These are phyloP conservation scores for Apogon talboti DNA, from an alignment of 2,797 vertebrate genomes.

Conservation along the genomic window DNA sequence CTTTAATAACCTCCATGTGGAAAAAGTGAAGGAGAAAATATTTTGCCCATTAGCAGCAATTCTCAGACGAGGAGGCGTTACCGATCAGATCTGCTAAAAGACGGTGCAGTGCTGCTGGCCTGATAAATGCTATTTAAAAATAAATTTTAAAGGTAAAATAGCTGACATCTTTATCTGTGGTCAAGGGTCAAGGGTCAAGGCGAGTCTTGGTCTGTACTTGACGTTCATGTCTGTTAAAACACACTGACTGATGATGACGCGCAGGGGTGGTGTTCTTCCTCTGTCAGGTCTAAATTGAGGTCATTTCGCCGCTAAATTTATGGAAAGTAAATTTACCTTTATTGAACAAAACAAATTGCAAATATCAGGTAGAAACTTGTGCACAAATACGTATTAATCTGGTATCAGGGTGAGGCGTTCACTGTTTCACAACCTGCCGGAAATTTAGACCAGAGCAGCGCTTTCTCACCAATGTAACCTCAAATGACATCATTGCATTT, in stretches of 20 bases:
- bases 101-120: constrained; percentile 10
- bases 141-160: too few species aligned
- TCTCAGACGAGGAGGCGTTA: constrained; percentile 19
- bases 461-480: too few species aligned
- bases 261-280: too few species aligned
- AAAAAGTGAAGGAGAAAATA: not conserved
- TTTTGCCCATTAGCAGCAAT: constrained; percentile 9
- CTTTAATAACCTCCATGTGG: not conserved
- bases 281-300: not conserved
- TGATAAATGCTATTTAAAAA: too few species aligned
- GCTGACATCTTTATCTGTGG: not conserved
- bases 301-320: not conserved
- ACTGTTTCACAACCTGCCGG: too few species aligned
- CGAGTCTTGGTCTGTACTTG: too few species aligned
- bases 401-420: too few species aligned
- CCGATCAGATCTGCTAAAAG: not conserved
- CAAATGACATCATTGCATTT: too few species aligned
- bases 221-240: too few species aligned
- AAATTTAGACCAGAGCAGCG: too few species aligned
- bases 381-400: not conserved
- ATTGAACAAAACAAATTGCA: not conserved
- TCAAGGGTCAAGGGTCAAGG: too few species aligned
- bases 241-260: too few species aligned
- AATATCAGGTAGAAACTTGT: not conserved
- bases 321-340: constrained; percentile 5